phyloP scores from a whole-genome alignment of 2,888 invertebrate genomes.

The Agonopterix heracliana region DNA sequence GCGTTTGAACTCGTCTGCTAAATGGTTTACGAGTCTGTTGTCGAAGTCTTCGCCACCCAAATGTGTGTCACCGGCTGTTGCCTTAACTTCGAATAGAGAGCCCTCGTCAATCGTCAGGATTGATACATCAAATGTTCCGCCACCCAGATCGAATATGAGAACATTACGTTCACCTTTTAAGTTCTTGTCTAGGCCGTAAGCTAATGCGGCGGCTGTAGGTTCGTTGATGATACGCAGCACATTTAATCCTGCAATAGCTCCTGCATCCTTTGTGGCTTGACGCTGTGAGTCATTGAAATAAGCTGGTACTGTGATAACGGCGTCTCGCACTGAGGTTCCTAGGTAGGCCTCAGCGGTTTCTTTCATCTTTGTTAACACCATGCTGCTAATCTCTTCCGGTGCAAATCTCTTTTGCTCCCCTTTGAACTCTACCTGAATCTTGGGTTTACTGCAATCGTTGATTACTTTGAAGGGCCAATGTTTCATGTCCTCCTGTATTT shows the following conservation, averaged over 20 bases:
- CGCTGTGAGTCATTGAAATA: conserved; percentile 86
- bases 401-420: conserved; percentile 79
- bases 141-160: conserved; percentile 80
- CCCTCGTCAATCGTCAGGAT: conserved; percentile 88
- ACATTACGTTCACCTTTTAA: conserved; percentile 79
- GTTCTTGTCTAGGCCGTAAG: conserved; percentile 83
- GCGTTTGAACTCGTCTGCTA: conserved; percentile 82
- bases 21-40: conserved; percentile 79
- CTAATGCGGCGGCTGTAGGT: conserved; percentile 85
- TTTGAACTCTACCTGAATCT: conserved; percentile 81
- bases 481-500: conserved; percentile 86
- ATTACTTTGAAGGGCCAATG: conserved; percentile 89
- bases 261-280: conserved; percentile 90
- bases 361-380: conserved; percentile 75
- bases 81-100: conserved; percentile 83
- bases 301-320: conserved; percentile 88
- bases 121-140: conserved; percentile 88
- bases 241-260: conserved; percentile 84
- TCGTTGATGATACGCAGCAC: conserved; percentile 90
- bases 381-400: conserved; percentile 83
- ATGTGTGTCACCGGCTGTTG: conserved; percentile 91
- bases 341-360: conserved; percentile 84
- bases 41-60: conserved; percentile 85
- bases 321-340: conserved; percentile 80
- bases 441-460: conserved; percentile 80